Conservation (phyloP, 2,113 vertebrate species). For the Corynorhinus townsendii region DNA sequence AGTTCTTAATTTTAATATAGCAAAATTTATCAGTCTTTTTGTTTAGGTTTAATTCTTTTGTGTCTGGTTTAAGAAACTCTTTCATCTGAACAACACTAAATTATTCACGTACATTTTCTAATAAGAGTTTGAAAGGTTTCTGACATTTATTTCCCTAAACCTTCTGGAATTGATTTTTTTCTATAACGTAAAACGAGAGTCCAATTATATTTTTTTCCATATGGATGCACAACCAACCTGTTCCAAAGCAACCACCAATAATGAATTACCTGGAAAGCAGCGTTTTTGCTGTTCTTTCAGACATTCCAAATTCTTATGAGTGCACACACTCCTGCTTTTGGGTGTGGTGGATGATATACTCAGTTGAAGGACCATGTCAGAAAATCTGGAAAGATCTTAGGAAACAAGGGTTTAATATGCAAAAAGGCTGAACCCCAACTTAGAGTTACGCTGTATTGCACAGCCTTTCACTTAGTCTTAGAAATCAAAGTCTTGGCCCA, state of each 20-base stretch:
- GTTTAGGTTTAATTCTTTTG: not conserved
- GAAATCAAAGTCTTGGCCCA: not conserved
- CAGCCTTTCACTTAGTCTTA: not conserved
- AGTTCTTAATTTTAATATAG: not conserved
- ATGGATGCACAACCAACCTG: not conserved
- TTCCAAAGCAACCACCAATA: not conserved
- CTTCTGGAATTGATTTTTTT: not conserved
- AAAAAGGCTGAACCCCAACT: not conserved
- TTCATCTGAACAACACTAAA: not conserved
- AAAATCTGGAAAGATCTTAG: conserved; percentile 41
- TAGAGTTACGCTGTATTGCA: not conserved
- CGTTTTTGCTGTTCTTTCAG: conserved; percentile 12
- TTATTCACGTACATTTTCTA: not conserved
- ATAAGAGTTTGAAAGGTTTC: not conserved
- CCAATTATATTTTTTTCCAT: not conserved
- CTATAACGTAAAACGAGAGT: not conserved
- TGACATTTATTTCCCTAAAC: not conserved
- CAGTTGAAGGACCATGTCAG: conserved; percentile 8
- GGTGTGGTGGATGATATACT: conserved; percentile 40
- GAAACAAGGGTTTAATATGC: not conserved
- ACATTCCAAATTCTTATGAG: not conserved
- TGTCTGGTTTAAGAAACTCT: not conserved
- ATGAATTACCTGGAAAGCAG: conserved; percentile 63
- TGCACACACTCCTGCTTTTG: conserved; percentile 50
- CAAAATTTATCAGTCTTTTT: not conserved